Conservation (phyloP, 2,797 vertebrate species). For the Protosalanx chinensis region DNA sequence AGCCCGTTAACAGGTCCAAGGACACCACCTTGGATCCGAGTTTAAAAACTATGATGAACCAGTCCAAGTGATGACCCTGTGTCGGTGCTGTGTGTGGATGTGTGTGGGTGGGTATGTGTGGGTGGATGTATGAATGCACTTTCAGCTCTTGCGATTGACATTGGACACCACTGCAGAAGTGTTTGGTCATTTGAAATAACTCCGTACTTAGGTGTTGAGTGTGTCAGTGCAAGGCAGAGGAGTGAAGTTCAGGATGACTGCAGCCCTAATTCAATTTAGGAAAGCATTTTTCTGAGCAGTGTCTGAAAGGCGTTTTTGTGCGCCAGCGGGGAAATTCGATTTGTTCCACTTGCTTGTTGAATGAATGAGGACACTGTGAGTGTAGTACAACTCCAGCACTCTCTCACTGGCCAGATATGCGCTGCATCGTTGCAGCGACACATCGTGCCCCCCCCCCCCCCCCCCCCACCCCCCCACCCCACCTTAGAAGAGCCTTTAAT, state of each 20-base stretch:
- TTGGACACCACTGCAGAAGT: too few species aligned
- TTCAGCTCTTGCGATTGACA: too few species aligned
- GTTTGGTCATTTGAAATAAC: too few species aligned
- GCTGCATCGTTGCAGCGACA: too few species aligned
- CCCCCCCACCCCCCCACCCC: too few species aligned
- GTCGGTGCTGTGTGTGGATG: not conserved
- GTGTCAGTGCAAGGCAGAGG: not conserved
- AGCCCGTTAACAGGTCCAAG: slow-evolving; percentile 94
- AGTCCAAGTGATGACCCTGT: slow-evolving; percentile 79
- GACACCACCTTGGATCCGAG: slow-evolving; percentile 92
- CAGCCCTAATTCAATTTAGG: not conserved
- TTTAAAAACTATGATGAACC: slow-evolving; percentile 90
- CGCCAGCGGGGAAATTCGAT: not conserved
- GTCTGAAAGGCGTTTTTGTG: not conserved
- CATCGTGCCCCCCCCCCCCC: too few species aligned
- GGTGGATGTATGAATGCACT: not conserved
- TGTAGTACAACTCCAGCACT: too few species aligned
- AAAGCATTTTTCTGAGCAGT: not conserved
- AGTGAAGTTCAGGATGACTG: not conserved
- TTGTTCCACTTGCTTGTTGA: too few species aligned
- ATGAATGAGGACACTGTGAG: too few species aligned
- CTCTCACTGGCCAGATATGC: too few species aligned
- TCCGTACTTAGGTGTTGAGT: too few species aligned
- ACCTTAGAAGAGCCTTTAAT: too few species aligned
- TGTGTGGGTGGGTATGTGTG: not conserved